Conservation (phyloP, 2,888 invertebrate genomes). For the Idaea biselata region DNA sequence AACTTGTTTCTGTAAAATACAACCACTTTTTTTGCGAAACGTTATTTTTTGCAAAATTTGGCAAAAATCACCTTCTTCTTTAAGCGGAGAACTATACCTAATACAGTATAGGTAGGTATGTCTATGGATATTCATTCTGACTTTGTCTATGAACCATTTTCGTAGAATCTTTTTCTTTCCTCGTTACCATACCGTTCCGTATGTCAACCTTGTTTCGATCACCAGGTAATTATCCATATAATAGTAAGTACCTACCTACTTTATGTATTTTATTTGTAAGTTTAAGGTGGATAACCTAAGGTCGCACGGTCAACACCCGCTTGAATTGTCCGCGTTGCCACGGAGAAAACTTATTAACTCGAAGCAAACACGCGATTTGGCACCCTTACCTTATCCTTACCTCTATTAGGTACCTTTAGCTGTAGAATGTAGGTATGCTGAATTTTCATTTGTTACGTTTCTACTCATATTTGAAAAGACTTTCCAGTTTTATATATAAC, state of each 20-base stretch:
- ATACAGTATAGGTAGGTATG: too few species aligned
- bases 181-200: neutral
- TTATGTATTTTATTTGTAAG: conserved; percentile 1
- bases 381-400: neutral
- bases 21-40: too few species aligned
- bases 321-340: conserved; percentile 28
- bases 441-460: neutral
- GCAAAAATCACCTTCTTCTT: too few species aligned
- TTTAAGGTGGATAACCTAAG: conserved; percentile 46
- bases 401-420: conserved; percentile 1
- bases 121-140: too few species aligned
- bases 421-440: neutral
- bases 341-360: conserved; percentile 16
- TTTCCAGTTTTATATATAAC: too few species aligned
- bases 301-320: conserved; percentile 47
- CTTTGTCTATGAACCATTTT: too few species aligned
- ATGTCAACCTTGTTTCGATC: neutral
- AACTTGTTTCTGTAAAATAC: too few species aligned
- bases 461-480: neutral
- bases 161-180: conserved; percentile 11
- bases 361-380: conserved; percentile 17
- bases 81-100: too few species aligned
- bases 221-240: too few species aligned
- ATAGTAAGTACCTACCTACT: neutral
- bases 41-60: too few species aligned